phyloP scores from a whole-genome alignment of 2,888 invertebrate species.

The Papilio gigon region DNA sequence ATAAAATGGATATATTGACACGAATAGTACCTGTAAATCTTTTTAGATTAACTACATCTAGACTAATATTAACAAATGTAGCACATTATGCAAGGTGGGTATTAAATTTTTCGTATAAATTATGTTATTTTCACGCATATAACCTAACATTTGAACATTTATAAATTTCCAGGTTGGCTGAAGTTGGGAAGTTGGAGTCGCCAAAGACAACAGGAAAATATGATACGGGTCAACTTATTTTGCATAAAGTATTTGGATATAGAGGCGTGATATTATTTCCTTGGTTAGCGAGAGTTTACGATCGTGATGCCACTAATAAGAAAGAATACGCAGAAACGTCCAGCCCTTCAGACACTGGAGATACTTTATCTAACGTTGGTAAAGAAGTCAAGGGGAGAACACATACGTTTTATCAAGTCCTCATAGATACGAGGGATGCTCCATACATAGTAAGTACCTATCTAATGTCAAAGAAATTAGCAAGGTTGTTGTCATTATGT shows the following conservation, averaged over 20 bases:
- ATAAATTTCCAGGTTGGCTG: constrained; percentile 87
- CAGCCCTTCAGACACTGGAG: constrained; percentile 59
- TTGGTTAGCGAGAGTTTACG: constrained; percentile 97
- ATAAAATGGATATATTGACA: constrained; percentile 80
- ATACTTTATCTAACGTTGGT: constrained; percentile 82
- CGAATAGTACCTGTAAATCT: constrained; percentile 72
- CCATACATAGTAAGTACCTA: constrained; percentile 93
- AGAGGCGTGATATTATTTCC: constrained; percentile 98
- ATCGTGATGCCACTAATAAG: constrained; percentile 91
- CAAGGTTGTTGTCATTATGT: neutral
- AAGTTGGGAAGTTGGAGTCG: constrained; percentile 95
- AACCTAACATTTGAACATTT: constrained; percentile 62
- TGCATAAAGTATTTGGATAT: constrained; percentile 98
- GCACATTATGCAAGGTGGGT: constrained; percentile 75
- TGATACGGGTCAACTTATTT: constrained; percentile 96
- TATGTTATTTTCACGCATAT: constrained; percentile 59
- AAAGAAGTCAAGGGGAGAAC: constrained; percentile 95
- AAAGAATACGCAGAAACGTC: constrained; percentile 77
- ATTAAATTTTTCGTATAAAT: constrained; percentile 39
- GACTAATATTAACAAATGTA: constrained; percentile 70
- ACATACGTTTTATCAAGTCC: constrained; percentile 98
- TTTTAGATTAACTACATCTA: constrained; percentile 67
- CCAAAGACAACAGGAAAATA: constrained; percentile 95
- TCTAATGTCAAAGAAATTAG: neutral
- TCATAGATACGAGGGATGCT: constrained; percentile 98